Evolutionary conservation across 2,888 invertebrate species (phyloP).

Genomic region (Drosophila nr. medialis): DNA sequence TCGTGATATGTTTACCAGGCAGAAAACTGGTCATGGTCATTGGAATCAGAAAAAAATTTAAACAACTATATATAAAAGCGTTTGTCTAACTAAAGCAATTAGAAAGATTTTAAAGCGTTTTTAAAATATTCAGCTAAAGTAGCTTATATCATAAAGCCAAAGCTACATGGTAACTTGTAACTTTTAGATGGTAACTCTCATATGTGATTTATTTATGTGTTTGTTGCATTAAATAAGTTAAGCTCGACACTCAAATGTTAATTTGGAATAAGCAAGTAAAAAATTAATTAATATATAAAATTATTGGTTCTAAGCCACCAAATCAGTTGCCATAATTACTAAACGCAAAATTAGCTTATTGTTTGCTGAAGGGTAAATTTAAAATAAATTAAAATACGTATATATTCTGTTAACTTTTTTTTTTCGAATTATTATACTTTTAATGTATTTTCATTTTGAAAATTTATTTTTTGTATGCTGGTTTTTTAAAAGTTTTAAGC

Average conservation of each 20-base stretch:
- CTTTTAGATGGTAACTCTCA: neutral
- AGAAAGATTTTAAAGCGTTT: neutral
- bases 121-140: neutral
- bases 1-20: conserved; percentile 5
- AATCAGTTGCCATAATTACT: neutral
- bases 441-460: neutral
- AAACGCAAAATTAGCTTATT: neutral
- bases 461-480: neutral
- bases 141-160: too few species aligned
- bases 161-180: neutral
- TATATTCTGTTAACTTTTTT: neutral
- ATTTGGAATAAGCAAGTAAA: neutral
- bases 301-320: neutral
- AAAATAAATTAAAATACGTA: too few species aligned
- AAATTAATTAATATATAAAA: neutral
- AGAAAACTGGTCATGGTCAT: neutral
- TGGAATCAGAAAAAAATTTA: neutral
- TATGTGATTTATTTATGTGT: neutral
- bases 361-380: neutral
- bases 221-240: neutral
- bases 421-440: neutral
- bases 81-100: neutral
- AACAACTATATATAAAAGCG: neutral
- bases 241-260: neutral
- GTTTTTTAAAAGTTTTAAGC: neutral